Conservation (phyloP, 2,888 invertebrate species). For the Bembecia ichneumoniformis region DNA sequence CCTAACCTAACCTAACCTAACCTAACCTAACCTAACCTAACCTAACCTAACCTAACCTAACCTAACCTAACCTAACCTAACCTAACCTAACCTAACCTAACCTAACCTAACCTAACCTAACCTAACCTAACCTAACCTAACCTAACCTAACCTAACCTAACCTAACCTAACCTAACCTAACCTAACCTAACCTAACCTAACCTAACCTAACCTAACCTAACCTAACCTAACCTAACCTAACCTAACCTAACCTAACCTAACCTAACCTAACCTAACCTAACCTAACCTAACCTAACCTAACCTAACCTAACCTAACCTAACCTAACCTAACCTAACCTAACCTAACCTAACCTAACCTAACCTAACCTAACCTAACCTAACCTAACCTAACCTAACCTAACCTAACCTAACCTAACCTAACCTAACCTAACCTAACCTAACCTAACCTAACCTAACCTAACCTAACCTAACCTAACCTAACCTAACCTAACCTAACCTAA, state of each 20-base stretch:
- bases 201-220: no score
- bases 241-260: no score
- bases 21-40: constrained; percentile 4
- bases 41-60: constrained; percentile 3
- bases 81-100: not conserved
- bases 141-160: no score
- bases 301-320: no score
- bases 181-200: no score
- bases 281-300: no score
- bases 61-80: constrained; percentile 1
- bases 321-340: not conserved
- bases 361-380: no score
- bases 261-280: no score
- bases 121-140: not conserved
- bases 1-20: constrained; percentile 6
- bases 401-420: no score
- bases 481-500: not conserved
- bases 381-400: no score
- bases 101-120: not conserved
- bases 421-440: not conserved
- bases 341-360: not conserved
- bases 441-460: constrained; percentile 12
- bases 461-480: constrained; percentile 13
- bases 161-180: no score
- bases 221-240: no score